phyloP scores from a whole-genome alignment of 2,113 vertebrate genomes.

The Lepisosteus oculatus region DNA sequence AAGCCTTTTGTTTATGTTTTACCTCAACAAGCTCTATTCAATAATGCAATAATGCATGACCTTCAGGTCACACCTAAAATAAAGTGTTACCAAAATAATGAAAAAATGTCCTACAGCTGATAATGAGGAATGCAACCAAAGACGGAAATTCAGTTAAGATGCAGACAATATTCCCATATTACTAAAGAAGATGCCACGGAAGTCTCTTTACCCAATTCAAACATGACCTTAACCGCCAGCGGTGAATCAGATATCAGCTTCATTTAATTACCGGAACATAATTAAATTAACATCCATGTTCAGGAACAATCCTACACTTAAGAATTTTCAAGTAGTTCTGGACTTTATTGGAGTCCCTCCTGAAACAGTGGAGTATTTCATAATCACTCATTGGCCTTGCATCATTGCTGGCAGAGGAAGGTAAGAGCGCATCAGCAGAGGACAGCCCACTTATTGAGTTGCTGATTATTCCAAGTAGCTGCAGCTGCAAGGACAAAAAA shows the following conservation, averaged over 20 bases:
- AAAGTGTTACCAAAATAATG: too few species aligned
- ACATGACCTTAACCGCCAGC: background rate
- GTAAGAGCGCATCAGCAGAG: slow-evolving; percentile 48
- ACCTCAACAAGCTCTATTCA: too few species aligned
- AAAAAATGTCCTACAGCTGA: too few species aligned
- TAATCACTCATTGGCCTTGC: slow-evolving; percentile 66
- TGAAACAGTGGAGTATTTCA: slow-evolving; percentile 75
- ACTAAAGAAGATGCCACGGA: too few species aligned
- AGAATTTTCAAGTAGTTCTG: slow-evolving; percentile 81
- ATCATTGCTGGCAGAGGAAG: slow-evolving; percentile 44
- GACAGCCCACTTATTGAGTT: slow-evolving; percentile 57
- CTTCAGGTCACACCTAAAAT: too few species aligned
- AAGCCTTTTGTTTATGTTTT: too few species aligned
- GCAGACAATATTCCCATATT: too few species aligned
- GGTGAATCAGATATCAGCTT: background rate
- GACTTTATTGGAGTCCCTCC: slow-evolving; percentile 77
- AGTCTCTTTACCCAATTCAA: background rate
- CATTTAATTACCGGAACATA: slow-evolving; percentile 1
- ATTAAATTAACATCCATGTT: slow-evolving; percentile 49
- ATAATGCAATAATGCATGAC: too few species aligned
- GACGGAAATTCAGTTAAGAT: too few species aligned
- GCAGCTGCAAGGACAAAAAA: slow-evolving; percentile 60
- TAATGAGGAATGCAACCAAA: too few species aligned
- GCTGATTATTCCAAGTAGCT: slow-evolving; percentile 68
- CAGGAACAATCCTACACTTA: slow-evolving; percentile 72